phyloP scores from a whole-genome alignment of 2,797 vertebrate genomes.

The Scyliorhinus canicula region DNA sequence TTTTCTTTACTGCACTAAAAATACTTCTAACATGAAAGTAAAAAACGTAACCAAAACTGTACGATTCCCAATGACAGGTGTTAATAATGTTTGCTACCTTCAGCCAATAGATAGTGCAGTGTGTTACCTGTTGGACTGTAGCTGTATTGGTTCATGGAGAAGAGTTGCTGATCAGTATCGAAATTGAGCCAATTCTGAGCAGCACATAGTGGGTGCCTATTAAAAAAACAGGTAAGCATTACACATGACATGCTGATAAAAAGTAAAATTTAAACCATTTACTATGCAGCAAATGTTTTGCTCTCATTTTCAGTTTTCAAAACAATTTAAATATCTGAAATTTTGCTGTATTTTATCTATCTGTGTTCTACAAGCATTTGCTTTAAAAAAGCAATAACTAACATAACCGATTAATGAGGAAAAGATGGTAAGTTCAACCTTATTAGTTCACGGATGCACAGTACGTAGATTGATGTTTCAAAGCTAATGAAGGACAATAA shows the following conservation, averaged over 20 bases:
- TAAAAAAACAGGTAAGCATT: not conserved
- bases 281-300: not conserved
- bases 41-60: not conserved
- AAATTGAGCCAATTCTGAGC: conserved; percentile 23
- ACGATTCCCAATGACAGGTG: not conserved
- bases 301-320: not conserved
- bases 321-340: not conserved
- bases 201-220: conserved; percentile 25
- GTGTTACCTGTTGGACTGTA: conserved; percentile 27
- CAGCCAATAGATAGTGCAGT: no score
- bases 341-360: not conserved
- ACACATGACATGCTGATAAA: not conserved
- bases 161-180: conserved; percentile 14
- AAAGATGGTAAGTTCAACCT: not conserved
- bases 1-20: not conserved
- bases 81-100: not conserved
- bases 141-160: not conserved
- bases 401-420: not conserved
- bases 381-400: not conserved
- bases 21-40: not conserved
- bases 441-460: not conserved
- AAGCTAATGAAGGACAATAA: not conserved
- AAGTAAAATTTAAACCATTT: not conserved
- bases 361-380: not conserved
- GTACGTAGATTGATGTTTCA: not conserved